Evolutionary conservation across 2,113 vertebrate species (phyloP), one percentile per base, ranked within the genome.

Genomic region (Leucosticte australis): DNA sequence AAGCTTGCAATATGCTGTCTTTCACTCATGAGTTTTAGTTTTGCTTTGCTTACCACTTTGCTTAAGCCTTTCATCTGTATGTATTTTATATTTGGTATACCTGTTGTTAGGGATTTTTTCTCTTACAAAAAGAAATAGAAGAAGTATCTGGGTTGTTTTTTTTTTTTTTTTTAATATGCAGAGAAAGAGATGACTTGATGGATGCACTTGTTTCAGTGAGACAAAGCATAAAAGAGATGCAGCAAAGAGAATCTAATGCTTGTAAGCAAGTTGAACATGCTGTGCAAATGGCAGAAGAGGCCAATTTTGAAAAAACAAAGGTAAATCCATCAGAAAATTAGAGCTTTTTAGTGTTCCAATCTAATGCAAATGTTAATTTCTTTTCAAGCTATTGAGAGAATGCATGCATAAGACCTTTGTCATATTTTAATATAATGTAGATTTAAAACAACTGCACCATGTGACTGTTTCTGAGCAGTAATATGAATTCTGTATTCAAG

Each of bases 111-210:
- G 0, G 0, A 0, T 1, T 22, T 77, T 91, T 87, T 92, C 19
- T 71, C 22, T 50, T 55, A 49, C n/a, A 28, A 68, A 59, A 90
- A 74, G 11, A 33, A 52, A 10, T 0, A 14, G 26, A 49, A 69
- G 17, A 56, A 87, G 35, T 73, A 46, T 11, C 30, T 56, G 33
- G 1, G 7, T 69, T 86, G 27, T 9, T 74, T 23, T 41, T 6
- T 52, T 52, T n/a, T 31, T 31, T 53, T 90, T 76, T 84, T 74
- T 73, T 91, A 88, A 89, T 62, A 87, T 63, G 17, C 96, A 99
- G 99, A 96, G 99, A 99, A 93, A 98, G 98, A 75, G 98, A 99
- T 94, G 99, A 99, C 83, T 96, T 99, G 94, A 97, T 99, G 96
- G 96, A 93, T 42, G 98, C 98, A 6, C 97, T 99, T 73, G 96